Percentiles rank a stretch among this genome's conserved stretches.
Evolutionary conservation across 2,888 invertebrate genomes (phyloP).

Genomic region (Stegana nigrithorax): DNA sequence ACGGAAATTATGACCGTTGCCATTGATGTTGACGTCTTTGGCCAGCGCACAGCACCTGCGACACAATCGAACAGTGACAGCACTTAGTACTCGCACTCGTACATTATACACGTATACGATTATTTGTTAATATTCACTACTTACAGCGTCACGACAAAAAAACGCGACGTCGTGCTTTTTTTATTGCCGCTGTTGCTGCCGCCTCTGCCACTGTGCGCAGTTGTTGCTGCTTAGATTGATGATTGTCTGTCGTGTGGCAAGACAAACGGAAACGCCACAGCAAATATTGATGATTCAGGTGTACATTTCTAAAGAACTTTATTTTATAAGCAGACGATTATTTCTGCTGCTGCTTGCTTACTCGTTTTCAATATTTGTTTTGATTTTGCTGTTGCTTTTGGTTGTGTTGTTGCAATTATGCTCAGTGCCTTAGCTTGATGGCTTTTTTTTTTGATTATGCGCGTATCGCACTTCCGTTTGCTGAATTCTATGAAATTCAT

Average conservation of each 20-base stretch:
- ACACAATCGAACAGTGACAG: no score
- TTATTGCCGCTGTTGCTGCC: not conserved
- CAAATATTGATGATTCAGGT: not conserved
- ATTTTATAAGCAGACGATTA: not conserved
- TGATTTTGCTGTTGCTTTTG: no score
- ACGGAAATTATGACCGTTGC: constrained; percentile 1
- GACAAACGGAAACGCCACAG: not conserved
- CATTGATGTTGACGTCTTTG: not conserved
- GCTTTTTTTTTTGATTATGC: no score
- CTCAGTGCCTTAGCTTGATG: no score
- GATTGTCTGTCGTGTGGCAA: not conserved
- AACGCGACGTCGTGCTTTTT: not conserved
- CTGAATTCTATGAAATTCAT: no score
- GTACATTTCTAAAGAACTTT: not conserved
- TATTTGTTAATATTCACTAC: not conserved
- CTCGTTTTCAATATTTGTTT: no score
- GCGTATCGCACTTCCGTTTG: no score
- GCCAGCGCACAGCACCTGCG: no score
- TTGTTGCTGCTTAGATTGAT: not conserved
- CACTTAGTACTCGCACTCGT: no score
- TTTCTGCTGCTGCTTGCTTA: no score
- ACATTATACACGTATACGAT: no score
- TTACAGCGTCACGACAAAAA: not conserved
- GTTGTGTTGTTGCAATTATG: no score
- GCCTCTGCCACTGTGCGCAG: not conserved